Evolutionary conservation across 2,113 vertebrate species (phyloP).

Genomic region (Platichthys flesus): DNA sequence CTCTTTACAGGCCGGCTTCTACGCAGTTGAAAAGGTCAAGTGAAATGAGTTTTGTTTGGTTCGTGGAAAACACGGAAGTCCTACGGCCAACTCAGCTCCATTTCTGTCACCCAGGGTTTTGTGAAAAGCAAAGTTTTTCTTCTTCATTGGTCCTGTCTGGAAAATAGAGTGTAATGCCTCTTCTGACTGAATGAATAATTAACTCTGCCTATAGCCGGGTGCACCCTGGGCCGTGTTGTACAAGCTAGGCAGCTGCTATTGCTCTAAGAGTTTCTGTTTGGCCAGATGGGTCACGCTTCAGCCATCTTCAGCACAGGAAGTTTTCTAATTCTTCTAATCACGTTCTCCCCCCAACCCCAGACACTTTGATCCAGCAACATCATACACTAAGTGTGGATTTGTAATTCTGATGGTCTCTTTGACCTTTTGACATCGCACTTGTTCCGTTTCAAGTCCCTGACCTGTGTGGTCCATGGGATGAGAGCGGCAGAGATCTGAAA

Average conservation of each 20-base stretch:
- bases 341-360: not conserved
- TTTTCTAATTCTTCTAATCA: slow-evolving; percentile 11
- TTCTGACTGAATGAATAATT: slow-evolving; percentile 67
- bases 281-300: slow-evolving; percentile 52
- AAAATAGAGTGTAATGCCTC: slow-evolving; percentile 51
- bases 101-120: slow-evolving; percentile 37
- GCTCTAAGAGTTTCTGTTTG: slow-evolving; percentile 28
- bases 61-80: slow-evolving; percentile 25
- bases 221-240: slow-evolving; percentile 42
- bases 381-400: slow-evolving; percentile 25
- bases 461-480: slow-evolving; percentile 10
- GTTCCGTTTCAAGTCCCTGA: not conserved
- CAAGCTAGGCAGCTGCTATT: slow-evolving; percentile 47
- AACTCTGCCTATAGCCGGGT: slow-evolving; percentile 39
- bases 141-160: slow-evolving; percentile 19
- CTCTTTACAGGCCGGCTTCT: slow-evolving; percentile 37
- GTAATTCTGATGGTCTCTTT: slow-evolving; percentile 24
- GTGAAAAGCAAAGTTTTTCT: slow-evolving; percentile 29
- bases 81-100: not conserved
- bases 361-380: slow-evolving; percentile 40
- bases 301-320: slow-evolving; percentile 13
- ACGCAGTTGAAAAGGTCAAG: slow-evolving; percentile 60
- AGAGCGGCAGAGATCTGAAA: slow-evolving; percentile 23
- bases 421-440: slow-evolving; percentile 15
- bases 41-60: slow-evolving; percentile 15